Conservation (phyloP, 2,113 vertebrate species). For the Barnardius zonarius region DNA sequence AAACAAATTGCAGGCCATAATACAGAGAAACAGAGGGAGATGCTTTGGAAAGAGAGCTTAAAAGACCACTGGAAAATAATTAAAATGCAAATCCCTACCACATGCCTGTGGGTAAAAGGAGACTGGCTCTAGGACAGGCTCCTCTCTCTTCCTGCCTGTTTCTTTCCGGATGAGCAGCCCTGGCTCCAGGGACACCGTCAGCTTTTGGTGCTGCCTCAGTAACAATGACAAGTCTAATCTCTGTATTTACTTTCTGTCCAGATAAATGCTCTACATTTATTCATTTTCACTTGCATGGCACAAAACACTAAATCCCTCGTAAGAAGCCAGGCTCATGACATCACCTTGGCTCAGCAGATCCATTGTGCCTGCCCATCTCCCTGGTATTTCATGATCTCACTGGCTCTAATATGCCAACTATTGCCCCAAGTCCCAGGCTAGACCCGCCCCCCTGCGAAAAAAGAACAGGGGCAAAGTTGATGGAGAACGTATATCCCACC, state of each 20-base stretch:
- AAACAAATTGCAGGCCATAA: neutral
- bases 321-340: slow-evolving; percentile 37
- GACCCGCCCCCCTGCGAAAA: neutral
- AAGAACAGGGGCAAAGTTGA: neutral
- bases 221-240: slow-evolving; percentile 64
- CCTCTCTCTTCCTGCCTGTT: slow-evolving; percentile 34
- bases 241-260: slow-evolving; percentile 53
- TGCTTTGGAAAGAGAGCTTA: slow-evolving; percentile 43
- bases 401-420: neutral
- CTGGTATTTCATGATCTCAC: slow-evolving; percentile 28
- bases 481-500: neutral
- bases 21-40: slow-evolving; percentile 3
- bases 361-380: neutral
- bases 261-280: slow-evolving; percentile 3
- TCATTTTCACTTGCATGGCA: slow-evolving; percentile 46
- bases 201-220: slow-evolving; percentile 42
- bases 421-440: neutral
- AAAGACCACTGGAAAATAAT: slow-evolving; percentile 44
- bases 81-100: slow-evolving; percentile 47
- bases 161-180: slow-evolving; percentile 51
- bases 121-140: slow-evolving; percentile 13
- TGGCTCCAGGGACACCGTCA: slow-evolving; percentile 24
- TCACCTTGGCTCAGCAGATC: slow-evolving; percentile 48
- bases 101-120: slow-evolving; percentile 46
- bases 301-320: slow-evolving; percentile 53